phyloP scores from a whole-genome alignment of 2,113 vertebrate species.

The Notarius quadriscutis region DNA sequence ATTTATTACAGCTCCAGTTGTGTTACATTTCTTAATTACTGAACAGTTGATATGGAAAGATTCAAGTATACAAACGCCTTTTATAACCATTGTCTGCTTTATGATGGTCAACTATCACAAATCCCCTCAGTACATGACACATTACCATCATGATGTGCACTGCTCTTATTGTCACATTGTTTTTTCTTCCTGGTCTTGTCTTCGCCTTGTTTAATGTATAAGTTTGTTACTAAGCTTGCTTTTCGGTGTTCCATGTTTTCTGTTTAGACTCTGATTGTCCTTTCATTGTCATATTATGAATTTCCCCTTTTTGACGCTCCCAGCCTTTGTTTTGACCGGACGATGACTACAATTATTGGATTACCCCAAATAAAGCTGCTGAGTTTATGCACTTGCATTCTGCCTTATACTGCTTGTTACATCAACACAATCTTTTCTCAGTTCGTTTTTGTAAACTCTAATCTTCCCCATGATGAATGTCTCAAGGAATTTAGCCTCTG shows the following conservation, averaged over 20 bases:
- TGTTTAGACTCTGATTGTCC: neutral
- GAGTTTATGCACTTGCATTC: neutral
- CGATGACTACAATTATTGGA: neutral
- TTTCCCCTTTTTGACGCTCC: neutral
- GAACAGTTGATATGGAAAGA: no score
- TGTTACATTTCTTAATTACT: no score
- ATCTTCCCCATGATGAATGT: neutral
- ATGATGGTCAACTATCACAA: no score
- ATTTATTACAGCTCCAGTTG: no score
- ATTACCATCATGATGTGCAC: no score
- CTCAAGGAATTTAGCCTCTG: neutral
- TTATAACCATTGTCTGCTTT: no score
- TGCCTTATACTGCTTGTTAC: neutral
- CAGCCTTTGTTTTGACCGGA: neutral
- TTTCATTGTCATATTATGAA: neutral
- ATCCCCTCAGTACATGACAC: no score
- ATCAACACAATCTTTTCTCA: neutral
- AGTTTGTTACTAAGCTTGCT: neutral
- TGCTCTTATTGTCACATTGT: no score
- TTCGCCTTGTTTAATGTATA: neutral
- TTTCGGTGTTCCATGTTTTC: neutral
- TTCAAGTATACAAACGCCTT: no score
- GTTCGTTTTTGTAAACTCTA: neutral
- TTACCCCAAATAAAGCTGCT: neutral
- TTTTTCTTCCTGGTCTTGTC: no score